Percentiles rank a stretch among this genome's conserved stretches.
These are phyloP conservation scores for Pandemis corylana DNA, from an alignment of 2,888 invertebrate species.

Conservation along the genomic window DNA sequence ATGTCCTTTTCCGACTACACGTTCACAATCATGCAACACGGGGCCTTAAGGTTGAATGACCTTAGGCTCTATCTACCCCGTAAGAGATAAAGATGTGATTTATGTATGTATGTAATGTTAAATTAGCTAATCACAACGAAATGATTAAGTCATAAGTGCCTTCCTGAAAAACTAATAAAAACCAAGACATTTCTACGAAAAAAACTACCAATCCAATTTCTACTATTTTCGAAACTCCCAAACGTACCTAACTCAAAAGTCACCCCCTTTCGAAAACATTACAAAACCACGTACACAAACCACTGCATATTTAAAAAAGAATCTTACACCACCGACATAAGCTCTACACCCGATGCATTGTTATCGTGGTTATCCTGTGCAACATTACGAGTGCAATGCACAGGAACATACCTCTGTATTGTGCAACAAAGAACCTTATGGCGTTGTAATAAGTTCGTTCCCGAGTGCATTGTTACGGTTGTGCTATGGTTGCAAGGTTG, in stretches of 20 bases:
- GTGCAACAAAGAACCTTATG: background rate
- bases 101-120: too few species aligned
- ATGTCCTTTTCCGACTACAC: too few species aligned
- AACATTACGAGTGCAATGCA: conserved; percentile 2
- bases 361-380: background rate
- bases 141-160: too few species aligned
- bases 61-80: too few species aligned
- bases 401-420: background rate
- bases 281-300: background rate
- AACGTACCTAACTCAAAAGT: background rate
- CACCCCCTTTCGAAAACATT: background rate
- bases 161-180: too few species aligned
- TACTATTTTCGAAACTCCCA: background rate
- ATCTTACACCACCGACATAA: background rate
- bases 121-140: too few species aligned
- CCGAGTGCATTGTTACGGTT: background rate
- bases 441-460: background rate
- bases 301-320: background rate
- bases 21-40: too few species aligned
- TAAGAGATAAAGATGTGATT: too few species aligned
- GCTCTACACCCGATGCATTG: background rate
- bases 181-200: background rate
- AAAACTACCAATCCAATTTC: background rate
- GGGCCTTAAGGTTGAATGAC: too few species aligned
- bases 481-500: conserved; percentile 7